phyloP scores from a whole-genome alignment of 2,113 vertebrate species.

The Martes martes region DNA sequence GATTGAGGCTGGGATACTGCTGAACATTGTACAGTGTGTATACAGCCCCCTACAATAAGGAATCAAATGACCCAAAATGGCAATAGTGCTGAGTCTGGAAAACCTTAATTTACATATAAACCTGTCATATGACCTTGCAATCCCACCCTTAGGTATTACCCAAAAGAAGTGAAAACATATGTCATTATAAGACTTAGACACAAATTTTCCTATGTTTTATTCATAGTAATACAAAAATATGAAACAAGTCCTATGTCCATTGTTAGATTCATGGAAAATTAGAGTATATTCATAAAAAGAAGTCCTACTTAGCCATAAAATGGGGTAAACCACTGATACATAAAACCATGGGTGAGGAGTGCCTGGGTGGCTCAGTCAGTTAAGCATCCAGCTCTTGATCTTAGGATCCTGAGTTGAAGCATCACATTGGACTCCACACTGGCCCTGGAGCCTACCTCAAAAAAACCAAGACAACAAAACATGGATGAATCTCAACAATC shows the following conservation, averaged over 20 bases:
- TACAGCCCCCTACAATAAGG: not conserved
- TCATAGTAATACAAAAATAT: not conserved
- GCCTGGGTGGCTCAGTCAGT: not conserved
- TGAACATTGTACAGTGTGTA: not conserved
- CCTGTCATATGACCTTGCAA: not conserved
- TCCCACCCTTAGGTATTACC: fast-evolving
- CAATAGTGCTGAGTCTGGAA: not conserved
- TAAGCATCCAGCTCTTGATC: not conserved
- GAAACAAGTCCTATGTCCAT: not conserved
- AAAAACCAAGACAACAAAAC: not conserved
- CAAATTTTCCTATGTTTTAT: not conserved
- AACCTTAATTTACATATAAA: not conserved
- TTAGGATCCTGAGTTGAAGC: not conserved
- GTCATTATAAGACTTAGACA: not conserved
- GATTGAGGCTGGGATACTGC: not conserved
- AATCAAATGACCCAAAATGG: not conserved
- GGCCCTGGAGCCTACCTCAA: not conserved
- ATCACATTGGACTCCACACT: not conserved
- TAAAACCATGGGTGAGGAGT: not conserved
- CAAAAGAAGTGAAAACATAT: not conserved
- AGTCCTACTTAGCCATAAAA: not conserved
- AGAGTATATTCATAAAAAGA: not conserved
- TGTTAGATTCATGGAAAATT: not conserved
- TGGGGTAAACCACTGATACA: not conserved
- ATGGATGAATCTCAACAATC: not conserved